A percentile compares a stretch with the other conserved stretches of the same genome.
phyloP scores from a whole-genome alignment of 2,888 invertebrate species.

The Xestia c-nigrum region DNA sequence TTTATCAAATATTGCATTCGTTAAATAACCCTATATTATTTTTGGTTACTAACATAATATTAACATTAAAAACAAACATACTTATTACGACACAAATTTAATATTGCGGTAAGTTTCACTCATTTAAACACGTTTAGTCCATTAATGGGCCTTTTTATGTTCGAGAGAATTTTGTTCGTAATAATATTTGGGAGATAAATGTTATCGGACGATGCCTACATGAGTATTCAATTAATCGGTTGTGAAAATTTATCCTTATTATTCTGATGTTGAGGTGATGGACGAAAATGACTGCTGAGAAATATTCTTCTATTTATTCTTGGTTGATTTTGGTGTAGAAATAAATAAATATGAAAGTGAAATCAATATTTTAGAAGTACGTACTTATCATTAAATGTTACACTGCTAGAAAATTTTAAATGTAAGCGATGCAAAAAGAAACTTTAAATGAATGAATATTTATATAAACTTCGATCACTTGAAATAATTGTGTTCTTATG shows the following conservation, averaged over 20 bases:
- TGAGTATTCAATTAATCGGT: conserved; percentile 62
- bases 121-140: conserved; percentile 62
- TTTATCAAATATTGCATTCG: conserved; percentile 14
- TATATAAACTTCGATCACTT: background rate
- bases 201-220: conserved; percentile 57
- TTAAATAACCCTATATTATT: background rate
- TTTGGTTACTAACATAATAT: background rate
- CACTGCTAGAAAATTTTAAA: background rate
- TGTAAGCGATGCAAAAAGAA: background rate
- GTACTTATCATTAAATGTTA: background rate
- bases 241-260: conserved; percentile 41
- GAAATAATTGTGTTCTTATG: background rate
- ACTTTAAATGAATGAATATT: background rate
- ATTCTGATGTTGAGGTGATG: conserved; percentile 2
- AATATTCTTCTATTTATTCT: background rate
- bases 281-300: background rate
- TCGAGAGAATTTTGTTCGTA: conserved; percentile 40
- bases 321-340: background rate
- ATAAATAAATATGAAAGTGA: background rate
- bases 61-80: conserved; percentile 13
- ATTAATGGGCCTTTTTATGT: conserved; percentile 62
- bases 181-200: conserved; percentile 58
- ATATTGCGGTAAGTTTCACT: conserved; percentile 48
- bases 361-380: background rate
- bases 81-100: conserved; percentile 20